These are phyloP conservation scores for Pomacea maculata DNA, from an alignment of 1,140 invertebrate species.

Conservation along the genomic window DNA sequence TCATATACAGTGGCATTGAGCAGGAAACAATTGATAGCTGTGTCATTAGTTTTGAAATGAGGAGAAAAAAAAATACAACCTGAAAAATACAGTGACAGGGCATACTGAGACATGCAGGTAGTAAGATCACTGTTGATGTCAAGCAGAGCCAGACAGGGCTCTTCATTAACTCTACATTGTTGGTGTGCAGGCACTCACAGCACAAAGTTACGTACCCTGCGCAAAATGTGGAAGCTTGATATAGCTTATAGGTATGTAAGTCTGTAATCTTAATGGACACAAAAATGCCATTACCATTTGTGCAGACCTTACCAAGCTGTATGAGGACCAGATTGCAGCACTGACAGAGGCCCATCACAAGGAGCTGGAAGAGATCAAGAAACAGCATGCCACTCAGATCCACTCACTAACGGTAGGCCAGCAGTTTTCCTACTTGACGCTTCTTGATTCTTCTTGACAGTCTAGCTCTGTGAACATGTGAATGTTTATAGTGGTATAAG, in stretches of 20 bases:
- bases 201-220: too few species aligned
- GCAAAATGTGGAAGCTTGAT: background rate
- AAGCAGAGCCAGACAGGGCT: too few species aligned
- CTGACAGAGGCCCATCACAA: constrained; percentile 44
- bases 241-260: background rate
- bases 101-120: too few species aligned
- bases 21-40: too few species aligned
- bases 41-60: too few species aligned
- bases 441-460: background rate
- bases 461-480: background rate
- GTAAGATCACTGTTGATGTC: too few species aligned
- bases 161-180: too few species aligned
- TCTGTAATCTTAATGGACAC: background rate
- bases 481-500: background rate
- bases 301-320: constrained; percentile 41
- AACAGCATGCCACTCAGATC: constrained; percentile 41
- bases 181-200: too few species aligned
- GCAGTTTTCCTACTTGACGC: background rate
- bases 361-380: constrained; percentile 46
- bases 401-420: constrained; percentile 43
- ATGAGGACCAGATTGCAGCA: constrained; percentile 36
- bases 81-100: too few species aligned
- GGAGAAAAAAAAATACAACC: too few species aligned
- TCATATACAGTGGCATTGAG: too few species aligned
- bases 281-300: constrained; percentile 12